Conservation (phyloP, 2,888 invertebrate genomes). For the Baccha elongata region DNA sequence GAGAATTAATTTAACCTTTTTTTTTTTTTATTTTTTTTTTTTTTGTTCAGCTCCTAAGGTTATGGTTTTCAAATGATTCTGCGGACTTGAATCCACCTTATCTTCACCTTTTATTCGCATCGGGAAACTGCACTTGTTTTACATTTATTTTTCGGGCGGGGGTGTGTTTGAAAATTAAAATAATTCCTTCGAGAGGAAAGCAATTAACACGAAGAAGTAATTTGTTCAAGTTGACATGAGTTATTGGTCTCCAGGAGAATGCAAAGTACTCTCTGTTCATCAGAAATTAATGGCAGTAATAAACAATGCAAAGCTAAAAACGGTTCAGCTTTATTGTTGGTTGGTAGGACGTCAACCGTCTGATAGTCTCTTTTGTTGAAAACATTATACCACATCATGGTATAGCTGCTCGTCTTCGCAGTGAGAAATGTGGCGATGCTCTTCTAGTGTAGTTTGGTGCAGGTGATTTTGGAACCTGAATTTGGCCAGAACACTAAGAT, state of each 20-base stretch:
- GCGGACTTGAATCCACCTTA: not conserved
- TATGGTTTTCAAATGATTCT: conserved; percentile 27
- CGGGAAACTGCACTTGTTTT: conserved; percentile 17
- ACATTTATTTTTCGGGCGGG: not conserved
- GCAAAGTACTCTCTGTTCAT: conserved; percentile 32
- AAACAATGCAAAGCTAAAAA: conserved; percentile 51
- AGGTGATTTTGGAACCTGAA: not conserved
- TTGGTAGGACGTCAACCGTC: not conserved
- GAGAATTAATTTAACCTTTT: conserved; percentile 49
- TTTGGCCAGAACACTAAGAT: not conserved
- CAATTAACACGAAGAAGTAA: conserved; percentile 69
- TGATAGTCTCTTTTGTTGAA: not conserved
- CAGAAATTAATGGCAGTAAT: conserved; percentile 62
- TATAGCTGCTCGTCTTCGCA: not conserved
- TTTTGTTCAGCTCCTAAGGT: conserved; percentile 13
- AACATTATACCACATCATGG: not conserved
- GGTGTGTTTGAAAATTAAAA: conserved; percentile 44
- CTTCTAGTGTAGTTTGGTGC: not conserved
- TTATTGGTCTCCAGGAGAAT: conserved; percentile 45
- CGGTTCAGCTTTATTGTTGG: not conserved
- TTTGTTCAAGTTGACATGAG: conserved; percentile 69
- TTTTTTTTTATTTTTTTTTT: too few relatives aligned
- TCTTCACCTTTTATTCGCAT: conserved; percentile 27
- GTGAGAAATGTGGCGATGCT: not conserved
- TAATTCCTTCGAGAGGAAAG: conserved; percentile 62